Evolutionary conservation across 2,113 vertebrate genomes (phyloP), one percentile per base, ranked within the genome.

Genomic region (Chinchilla lanigera): DNA sequence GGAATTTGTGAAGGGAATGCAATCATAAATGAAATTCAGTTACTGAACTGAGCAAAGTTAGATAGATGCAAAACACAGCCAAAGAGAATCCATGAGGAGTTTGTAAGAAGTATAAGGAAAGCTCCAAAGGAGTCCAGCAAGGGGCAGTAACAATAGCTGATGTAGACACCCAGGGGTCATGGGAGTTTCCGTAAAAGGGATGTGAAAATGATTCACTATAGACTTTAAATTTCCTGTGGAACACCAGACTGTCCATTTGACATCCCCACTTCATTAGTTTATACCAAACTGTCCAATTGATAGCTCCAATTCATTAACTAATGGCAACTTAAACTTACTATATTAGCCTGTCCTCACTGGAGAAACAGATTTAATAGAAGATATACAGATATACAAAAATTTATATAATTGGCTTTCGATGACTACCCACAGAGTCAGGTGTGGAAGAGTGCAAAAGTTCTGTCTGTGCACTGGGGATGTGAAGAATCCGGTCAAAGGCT

Each of bases 141-240:
- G 56, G 9, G 38, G 52, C 33, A 44, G 9, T 56, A n/a, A 35
- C n/a, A 71, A 13, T 5, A 58, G 63, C 73, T 61, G 50, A 47
- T 54, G 73, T 13, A n/a, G 4, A 9, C 3, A 5, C 67, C 20
- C 38, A 75, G 35, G 0, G 26, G 4, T 16, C 12, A 0, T n/a
- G 16, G n/a, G 38, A 56, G 3, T n/a, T 63, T 78, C 65, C 22
- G 11, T 22, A 5, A 69, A 54, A 63, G 26, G 60, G 67, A 30
- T 30, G 28, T 13, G 44, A 47, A 28, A 3, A 44, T 56, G 38
- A 19, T 85, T 80, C 69, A 26, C 41, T 33, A 0, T 1, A 14
- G 14, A 38, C 13, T 80, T 69, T 8, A 87, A 44, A 58, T 22
- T 65, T 65, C 52, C 9, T 10, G 5, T 30, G 16, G 26, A n/a